Base-by-base conservation (phyloP, 1,140 invertebrate genomes). In the Diprion similis region DNA sequence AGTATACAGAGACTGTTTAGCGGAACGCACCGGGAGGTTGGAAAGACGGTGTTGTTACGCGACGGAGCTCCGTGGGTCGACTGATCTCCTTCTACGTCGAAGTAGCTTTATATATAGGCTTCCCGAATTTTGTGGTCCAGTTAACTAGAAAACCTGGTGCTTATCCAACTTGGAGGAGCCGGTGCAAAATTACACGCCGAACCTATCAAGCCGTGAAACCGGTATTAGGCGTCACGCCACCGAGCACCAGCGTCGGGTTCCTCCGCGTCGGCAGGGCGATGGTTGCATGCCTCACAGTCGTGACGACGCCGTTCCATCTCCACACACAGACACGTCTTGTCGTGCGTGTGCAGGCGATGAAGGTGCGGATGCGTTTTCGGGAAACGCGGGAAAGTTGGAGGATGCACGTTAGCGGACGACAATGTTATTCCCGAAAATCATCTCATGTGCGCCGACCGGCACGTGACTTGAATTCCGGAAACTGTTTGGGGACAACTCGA, bases 141-240 rank as follows among this genome's bases (percentile, higher is more conserved):
- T 86, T 84, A 85, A 85, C 84, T 84, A 85, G 84, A 86, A 86
- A 86, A 85, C 83, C 83, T 83, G 78, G 81, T 82, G 83, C 81
- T 81, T 82, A 82, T 81, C 76, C 81, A 75, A 81, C 77, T 81
- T 75, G n/a, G 45, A 68, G 75, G 76, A 80, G 79, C 82, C 77
- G 77, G 76, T 82, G 83, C 79, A 83, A 84, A 86, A 85, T 86
- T 86, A 84, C 84, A 85, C 83, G 84, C 83, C 84, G 76, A 81
- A 79, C 78, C 84, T 86, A 86, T 84, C 82, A 83, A 83, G 78
- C 83, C 83, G 82, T 85, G 81, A 85, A 85, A 84, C 80, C 80
- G 79, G 80, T 81, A 82, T 81, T 84, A 82, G 83, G 76, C 82
- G 46, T 70, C 69, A 70, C 18, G 46, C 46, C 18, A 70, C 13